phyloP scores from a whole-genome alignment of 2,888 invertebrate genomes.

The Aricia artaxerxes region DNA sequence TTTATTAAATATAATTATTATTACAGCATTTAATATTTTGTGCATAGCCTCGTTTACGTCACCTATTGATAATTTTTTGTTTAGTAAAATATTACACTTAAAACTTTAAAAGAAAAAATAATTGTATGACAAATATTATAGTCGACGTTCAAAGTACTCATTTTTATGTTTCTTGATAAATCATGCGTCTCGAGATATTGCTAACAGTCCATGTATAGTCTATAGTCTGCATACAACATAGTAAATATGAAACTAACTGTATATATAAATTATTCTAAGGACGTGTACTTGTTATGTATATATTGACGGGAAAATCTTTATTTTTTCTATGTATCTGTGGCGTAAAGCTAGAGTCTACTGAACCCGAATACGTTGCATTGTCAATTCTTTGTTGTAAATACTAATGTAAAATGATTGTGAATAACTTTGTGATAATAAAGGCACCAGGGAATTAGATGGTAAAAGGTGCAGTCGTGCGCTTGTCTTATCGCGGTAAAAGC shows the following conservation, averaged over 20 bases:
- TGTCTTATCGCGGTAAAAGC: not conserved
- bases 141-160: not conserved
- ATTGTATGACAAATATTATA: not conserved
- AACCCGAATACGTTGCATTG: conserved; percentile 73
- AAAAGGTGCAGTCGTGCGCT: not conserved
- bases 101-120: not conserved
- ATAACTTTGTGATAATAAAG: conserved; percentile 25
- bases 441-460: conserved; percentile 14
- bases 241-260: conserved; percentile 44
- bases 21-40: not conserved
- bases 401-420: conserved; percentile 47
- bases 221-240: conserved; percentile 38
- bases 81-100: not conserved
- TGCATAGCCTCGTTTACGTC: not conserved
- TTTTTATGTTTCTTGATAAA: conserved; percentile 22
- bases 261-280: conserved; percentile 55
- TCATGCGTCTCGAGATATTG: conserved; percentile 20
- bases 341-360: conserved; percentile 51
- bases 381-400: conserved; percentile 62
- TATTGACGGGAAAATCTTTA: conserved; percentile 59
- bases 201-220: conserved; percentile 29
- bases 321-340: conserved; percentile 72
- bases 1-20: not conserved
- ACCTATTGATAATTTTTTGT: not conserved
- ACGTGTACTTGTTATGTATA: conserved; percentile 67